A percentile compares a stretch with the other conserved stretches of the same genome.
These are phyloP conservation scores for Acleris holmiana DNA, from an alignment of 2,888 invertebrate genomes.

Conservation along the genomic window DNA sequence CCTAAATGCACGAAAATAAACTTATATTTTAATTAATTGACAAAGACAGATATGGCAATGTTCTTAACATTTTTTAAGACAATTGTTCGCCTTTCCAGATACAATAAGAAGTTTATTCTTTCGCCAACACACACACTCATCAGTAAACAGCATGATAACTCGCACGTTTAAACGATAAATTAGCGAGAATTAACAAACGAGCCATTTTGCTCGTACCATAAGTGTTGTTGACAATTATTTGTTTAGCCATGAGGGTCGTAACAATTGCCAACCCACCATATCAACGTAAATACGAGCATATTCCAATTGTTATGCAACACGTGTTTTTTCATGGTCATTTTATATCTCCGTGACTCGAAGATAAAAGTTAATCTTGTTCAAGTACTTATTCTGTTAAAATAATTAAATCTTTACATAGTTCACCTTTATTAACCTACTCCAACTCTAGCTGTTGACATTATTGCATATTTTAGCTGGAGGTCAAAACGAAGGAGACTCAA, in stretches of 20 bases:
- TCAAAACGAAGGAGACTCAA: neutral
- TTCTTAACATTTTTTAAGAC: neutral
- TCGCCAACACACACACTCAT: neutral
- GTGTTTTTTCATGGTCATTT: conserved; percentile 32
- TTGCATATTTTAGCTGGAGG: neutral
- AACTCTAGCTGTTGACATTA: neutral
- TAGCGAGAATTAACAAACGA: conserved; percentile 16
- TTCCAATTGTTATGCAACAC: conserved; percentile 26
- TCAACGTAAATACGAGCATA: conserved; percentile 13
- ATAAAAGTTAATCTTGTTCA: conserved; percentile 22
- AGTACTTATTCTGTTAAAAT: conserved; percentile 12
- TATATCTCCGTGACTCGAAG: conserved; percentile 21
- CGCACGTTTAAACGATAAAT: conserved; percentile 22
- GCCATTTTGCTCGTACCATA: conserved; percentile 17
- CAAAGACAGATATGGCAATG: too few relatives aligned
- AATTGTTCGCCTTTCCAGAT: neutral
- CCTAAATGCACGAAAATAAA: too few relatives aligned
- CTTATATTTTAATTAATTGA: too few relatives aligned
- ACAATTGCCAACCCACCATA: conserved; percentile 5
- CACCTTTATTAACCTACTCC: neutral
- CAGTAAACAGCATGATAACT: conserved; percentile 16
- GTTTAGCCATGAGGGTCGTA: conserved; percentile 10
- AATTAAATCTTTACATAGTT: neutral
- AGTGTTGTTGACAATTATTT: conserved; percentile 22
- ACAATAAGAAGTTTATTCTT: neutral